Conservation (phyloP, 2,888 invertebrate genomes). For the Thymelicus acteon region DNA sequence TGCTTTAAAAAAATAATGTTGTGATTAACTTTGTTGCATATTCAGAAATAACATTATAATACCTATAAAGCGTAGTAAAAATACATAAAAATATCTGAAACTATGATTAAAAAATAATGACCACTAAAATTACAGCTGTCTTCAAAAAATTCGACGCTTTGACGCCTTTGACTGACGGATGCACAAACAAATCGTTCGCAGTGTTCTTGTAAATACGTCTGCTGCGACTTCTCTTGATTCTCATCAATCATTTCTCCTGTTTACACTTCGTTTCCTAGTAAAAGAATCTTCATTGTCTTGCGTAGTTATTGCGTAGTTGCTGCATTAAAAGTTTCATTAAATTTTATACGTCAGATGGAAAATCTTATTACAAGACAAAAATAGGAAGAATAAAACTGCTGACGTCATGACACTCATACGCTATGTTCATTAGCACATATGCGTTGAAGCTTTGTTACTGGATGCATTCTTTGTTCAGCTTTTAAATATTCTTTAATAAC, state of each 20-base stretch:
- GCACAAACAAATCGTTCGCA: slow-evolving; percentile 15
- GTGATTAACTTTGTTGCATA: too few relatives aligned
- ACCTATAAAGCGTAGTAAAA: too few relatives aligned
- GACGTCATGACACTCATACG: background rate
- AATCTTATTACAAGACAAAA: background rate
- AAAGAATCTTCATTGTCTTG: slow-evolving; percentile 21
- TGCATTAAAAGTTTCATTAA: background rate
- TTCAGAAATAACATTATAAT: too few relatives aligned
- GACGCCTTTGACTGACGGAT: background rate
- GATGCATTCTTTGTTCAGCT: background rate
- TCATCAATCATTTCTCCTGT: slow-evolving; percentile 28
- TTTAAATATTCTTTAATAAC: too few relatives aligned
- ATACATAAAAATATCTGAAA: too few relatives aligned
- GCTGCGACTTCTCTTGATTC: slow-evolving; percentile 18
- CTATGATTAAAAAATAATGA: background rate
- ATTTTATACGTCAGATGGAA: background rate
- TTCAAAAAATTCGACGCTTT: slow-evolving; percentile 8
- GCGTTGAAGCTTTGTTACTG: background rate
- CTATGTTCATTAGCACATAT: background rate
- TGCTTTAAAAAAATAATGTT: too few relatives aligned
- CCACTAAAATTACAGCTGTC: background rate
- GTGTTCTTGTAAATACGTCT: slow-evolving; percentile 1
- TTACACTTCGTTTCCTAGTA: slow-evolving; percentile 25
- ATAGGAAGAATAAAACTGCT: slow-evolving; percentile 1
- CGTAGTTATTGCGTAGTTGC: slow-evolving; percentile 8